Base-by-base conservation (phyloP, 2,888 invertebrate species). In the Luperina testacea region DNA sequence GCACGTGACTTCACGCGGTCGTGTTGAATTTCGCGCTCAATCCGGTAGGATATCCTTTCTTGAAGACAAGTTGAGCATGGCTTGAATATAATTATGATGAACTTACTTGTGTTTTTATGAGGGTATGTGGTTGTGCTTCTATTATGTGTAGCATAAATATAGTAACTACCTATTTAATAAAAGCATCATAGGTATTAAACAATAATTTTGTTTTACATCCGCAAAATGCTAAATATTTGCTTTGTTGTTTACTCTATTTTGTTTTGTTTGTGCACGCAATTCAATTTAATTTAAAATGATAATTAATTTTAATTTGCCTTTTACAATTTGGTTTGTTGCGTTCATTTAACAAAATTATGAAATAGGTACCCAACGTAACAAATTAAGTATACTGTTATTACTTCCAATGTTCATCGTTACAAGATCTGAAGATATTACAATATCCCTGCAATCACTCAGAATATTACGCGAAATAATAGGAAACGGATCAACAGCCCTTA, bases 401-500 rank as follows among this genome's bases (percentile, higher is more conserved):
- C 84, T 73, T 67, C 38, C 69, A 71, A 67, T 84, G 27, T 78
- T 73, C 69, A 71, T 65, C 64, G 65, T n/a, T 27, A 32, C 24
- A 69, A 78, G 67, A 75, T 81, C 68, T 69, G 65, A 78, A 75
- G 73, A 75, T 63, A 82, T 87, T 80, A 76, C 59, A 83, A 85
- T 77, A 80, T 80, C 72, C 42, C 61, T 78, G 71, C 79, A 81
- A 92, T 90, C 90, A 88, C 86, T 90, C 90, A 86, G 88, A 91
- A 92, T 92, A 91, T 93, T 87, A 78, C 88, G 78, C 77, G 84
- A 89, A 91, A 92, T 92, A 93, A 92, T 91, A 91, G 92, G 92
- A 92, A 93, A 92, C 86, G 90, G 90, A 92, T 93, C 92, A 92
- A 94, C 92, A 93, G 91, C 90, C 91, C 91, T 91, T 88, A 90